These are phyloP conservation scores for Pygoscelis antarcticus DNA, from an alignment of 2,113 vertebrate species.

Conservation along the genomic window DNA sequence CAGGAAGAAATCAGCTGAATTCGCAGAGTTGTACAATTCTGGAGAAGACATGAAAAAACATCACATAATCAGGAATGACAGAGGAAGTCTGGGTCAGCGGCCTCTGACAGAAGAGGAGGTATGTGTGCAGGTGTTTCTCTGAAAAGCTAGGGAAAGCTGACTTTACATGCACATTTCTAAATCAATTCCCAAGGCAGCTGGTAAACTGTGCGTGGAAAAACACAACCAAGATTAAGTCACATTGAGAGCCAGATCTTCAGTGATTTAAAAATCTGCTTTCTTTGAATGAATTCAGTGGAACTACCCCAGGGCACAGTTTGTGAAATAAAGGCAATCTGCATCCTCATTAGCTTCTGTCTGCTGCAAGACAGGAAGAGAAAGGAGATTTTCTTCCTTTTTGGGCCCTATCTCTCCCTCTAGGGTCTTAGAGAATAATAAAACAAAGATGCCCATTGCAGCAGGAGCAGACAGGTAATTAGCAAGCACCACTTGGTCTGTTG, in stretches of 20 bases:
- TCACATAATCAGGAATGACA: slow-evolving; percentile 15
- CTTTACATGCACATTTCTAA: background rate
- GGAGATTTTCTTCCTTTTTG: background rate
- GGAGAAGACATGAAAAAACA: slow-evolving; percentile 61
- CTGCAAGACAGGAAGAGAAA: background rate
- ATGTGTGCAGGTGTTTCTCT: background rate
- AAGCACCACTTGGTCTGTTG: accelerated
- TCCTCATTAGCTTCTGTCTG: background rate
- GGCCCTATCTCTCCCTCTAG: background rate
- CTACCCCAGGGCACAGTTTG: background rate
- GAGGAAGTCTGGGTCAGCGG: slow-evolving; percentile 70
- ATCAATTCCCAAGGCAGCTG: background rate
- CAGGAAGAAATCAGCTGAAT: slow-evolving; percentile 83
- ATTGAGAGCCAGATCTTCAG: background rate
- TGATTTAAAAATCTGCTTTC: background rate
- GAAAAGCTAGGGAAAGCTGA: background rate
- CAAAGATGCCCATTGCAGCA: background rate
- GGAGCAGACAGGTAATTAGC: background rate
- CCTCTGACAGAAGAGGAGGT: slow-evolving; percentile 86
- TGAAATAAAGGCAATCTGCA: background rate
- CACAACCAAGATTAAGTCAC: background rate
- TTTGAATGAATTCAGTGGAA: background rate
- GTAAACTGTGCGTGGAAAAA: background rate
- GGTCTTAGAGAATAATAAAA: background rate
- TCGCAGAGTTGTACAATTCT: slow-evolving; percentile 76